Conservation (phyloP, 1,140 invertebrate genomes). For the Aphelinus certus region DNA sequence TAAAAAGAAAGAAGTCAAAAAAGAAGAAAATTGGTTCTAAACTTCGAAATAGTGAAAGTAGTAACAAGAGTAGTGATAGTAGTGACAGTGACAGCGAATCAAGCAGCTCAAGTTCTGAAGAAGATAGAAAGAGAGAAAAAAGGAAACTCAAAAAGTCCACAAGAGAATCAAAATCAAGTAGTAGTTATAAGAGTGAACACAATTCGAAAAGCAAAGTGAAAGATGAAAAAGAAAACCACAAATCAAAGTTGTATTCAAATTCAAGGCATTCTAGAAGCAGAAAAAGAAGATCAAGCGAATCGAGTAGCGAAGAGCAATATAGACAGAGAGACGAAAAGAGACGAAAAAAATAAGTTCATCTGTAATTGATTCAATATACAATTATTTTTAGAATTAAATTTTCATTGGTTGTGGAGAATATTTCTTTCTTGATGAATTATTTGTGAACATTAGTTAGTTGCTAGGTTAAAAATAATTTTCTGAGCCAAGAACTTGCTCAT, state of each 20-base stretch:
- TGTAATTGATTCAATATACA: not conserved
- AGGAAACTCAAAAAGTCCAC: slow-evolving; percentile 42
- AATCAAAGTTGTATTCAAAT: slow-evolving; percentile 26
- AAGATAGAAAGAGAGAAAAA: slow-evolving; percentile 41
- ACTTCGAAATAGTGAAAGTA: slow-evolving; percentile 28
- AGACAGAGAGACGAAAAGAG: slow-evolving; percentile 27
- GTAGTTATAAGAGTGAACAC: slow-evolving; percentile 45
- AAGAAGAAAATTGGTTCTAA: slow-evolving; percentile 57
- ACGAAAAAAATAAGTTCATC: slow-evolving; percentile 14
- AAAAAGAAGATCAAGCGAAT: slow-evolving; percentile 45
- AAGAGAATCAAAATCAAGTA: slow-evolving; percentile 29
- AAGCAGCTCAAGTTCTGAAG: slow-evolving; percentile 37
- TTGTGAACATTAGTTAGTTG: no score
- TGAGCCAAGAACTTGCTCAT: no score
- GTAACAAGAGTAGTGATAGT: slow-evolving; percentile 35
- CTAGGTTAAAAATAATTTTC: no score
- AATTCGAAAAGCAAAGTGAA: slow-evolving; percentile 42
- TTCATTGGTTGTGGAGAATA: no score
- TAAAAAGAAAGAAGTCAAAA: slow-evolving; percentile 69
- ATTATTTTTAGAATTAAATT: no score
- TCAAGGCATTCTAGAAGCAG: slow-evolving; percentile 29
- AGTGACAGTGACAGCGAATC: slow-evolving; percentile 36
- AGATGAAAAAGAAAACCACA: slow-evolving; percentile 40
- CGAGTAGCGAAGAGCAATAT: slow-evolving; percentile 42
- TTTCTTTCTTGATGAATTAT: no score